Conservation (phyloP, 2,113 vertebrate species). For the Nothocercus julius region DNA sequence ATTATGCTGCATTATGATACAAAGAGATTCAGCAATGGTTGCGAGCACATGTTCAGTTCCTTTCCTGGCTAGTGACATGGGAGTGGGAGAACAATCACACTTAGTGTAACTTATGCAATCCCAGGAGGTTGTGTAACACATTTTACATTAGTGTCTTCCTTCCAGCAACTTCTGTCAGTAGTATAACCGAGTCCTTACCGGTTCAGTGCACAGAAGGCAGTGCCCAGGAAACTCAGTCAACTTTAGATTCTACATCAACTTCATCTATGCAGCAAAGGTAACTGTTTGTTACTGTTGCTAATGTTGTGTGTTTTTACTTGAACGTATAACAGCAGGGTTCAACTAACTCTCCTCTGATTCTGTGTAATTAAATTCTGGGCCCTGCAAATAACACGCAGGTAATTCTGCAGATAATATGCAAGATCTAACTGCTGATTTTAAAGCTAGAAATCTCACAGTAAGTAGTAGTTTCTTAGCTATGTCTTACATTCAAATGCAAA, state of each 20-base stretch:
- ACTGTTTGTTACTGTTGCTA: background rate
- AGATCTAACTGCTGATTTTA: background rate
- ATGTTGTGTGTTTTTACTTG: background rate
- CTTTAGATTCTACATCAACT: slow-evolving; percentile 71
- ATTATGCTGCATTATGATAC: background rate
- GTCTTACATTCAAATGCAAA: slow-evolving; percentile 51
- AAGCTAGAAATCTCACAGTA: background rate
- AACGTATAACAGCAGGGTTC: background rate
- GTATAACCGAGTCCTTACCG: slow-evolving; percentile 81
- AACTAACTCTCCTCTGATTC: background rate
- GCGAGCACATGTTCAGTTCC: background rate
- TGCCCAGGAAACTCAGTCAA: slow-evolving; percentile 66
- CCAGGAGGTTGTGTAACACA: background rate
- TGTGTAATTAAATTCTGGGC: background rate
- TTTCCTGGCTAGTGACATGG: background rate
- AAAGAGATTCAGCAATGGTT: background rate
- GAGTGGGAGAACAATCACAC: background rate
- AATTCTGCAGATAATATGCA: background rate
- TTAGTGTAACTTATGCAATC: background rate
- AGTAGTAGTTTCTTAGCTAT: background rate
- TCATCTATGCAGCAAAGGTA: slow-evolving; percentile 80
- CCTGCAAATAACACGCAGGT: no score
- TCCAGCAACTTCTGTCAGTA: slow-evolving; percentile 80
- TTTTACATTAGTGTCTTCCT: slow-evolving; percentile 44
- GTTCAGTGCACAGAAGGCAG: slow-evolving; percentile 78